Conservation (phyloP, 1,140 invertebrate genomes). For the Drosophila insularis region DNA sequence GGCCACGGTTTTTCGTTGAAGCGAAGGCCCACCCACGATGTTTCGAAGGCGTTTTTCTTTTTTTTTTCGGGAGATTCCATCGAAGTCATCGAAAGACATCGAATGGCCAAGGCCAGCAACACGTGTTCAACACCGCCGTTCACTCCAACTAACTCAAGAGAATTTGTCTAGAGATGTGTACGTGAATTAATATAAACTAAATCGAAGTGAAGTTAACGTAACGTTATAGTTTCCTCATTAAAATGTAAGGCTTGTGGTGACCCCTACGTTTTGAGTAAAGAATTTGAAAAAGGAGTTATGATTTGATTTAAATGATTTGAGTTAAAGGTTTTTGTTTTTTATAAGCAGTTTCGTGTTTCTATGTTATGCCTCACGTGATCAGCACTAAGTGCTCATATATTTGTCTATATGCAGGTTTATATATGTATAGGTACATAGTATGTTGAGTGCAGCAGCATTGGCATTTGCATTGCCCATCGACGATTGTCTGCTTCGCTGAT, state of each 20-base stretch:
- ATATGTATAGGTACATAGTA: conserved; percentile 25
- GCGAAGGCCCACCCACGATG: conserved; percentile 63
- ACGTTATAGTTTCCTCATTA: no score
- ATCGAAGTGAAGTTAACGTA: background rate
- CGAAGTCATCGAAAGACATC: conserved; percentile 41
- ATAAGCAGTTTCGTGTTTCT: background rate
- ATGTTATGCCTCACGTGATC: conserved; percentile 25
- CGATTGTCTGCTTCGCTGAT: conserved; percentile 54
- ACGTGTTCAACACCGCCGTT: conserved; percentile 57
- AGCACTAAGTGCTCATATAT: conserved; percentile 20
- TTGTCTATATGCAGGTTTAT: conserved; percentile 26
- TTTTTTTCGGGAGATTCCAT: conserved; percentile 31
- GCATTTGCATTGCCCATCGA: conserved; percentile 72
- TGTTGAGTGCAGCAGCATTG: conserved; percentile 42
- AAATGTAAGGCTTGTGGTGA: background rate
- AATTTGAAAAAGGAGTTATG: no score
- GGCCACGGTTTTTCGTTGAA: conserved; percentile 37
- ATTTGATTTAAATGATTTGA: no score
- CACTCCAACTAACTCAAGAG: conserved; percentile 17
- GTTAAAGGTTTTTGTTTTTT: no score
- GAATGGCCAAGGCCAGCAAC: conserved; percentile 71
- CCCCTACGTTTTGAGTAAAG: background rate
- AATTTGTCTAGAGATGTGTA: conserved; percentile 30
- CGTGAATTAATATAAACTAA: background rate
- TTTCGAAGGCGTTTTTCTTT: conserved; percentile 50